Percentiles rank a stretch among this genome's conserved stretches.
Conservation (phyloP, 2,797 vertebrate genomes). For the Hybognathus amarus region DNA sequence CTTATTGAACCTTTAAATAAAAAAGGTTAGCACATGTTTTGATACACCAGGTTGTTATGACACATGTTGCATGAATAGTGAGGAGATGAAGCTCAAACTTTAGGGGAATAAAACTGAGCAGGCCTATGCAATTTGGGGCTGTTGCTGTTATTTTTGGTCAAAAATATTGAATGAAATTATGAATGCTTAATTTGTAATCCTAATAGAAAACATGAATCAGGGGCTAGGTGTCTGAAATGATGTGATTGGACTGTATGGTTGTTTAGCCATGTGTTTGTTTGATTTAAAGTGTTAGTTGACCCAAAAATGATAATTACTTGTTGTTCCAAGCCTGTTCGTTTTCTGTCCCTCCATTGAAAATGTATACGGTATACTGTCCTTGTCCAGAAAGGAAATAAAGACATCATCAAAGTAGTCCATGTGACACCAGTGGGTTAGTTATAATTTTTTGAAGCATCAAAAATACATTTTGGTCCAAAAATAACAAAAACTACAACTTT, state of each 20-base stretch:
- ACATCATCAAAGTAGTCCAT: no score
- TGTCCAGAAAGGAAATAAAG: no score
- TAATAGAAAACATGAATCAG: constrained; percentile 54
- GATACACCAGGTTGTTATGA: not conserved
- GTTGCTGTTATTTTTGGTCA: not conserved
- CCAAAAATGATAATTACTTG: no score
- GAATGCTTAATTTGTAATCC: not conserved
- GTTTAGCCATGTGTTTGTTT: not conserved
- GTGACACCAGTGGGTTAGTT: no score
- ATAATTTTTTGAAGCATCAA: no score
- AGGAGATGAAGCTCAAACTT: not conserved
- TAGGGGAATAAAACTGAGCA: not conserved
- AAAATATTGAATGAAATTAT: not conserved
- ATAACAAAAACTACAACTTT: no score
- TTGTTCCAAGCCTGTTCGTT: no score
- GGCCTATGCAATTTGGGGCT: no score
- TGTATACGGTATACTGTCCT: no score
- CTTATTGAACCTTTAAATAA: not conserved
- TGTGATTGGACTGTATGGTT: not conserved
- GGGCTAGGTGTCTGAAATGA: constrained; percentile 19
- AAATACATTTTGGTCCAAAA: no score
- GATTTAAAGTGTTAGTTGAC: not conserved
- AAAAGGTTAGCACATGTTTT: not conserved
- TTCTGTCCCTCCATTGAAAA: no score
- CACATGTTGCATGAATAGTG: not conserved